Conservation (phyloP, 2,888 invertebrate genomes). For the Matsumyia berberina region DNA sequence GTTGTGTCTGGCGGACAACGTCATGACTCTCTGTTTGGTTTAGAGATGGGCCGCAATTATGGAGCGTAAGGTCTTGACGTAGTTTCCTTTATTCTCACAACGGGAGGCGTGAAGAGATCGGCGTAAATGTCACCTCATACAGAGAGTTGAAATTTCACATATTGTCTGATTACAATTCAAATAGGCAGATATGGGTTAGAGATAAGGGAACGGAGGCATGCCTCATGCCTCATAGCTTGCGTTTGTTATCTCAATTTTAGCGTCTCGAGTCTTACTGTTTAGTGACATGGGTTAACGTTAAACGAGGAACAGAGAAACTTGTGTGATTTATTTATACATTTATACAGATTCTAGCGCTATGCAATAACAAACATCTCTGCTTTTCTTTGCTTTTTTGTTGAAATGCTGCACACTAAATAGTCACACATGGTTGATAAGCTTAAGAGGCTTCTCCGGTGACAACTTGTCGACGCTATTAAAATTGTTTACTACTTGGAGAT, state of each 20-base stretch:
- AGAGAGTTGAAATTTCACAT: background rate
- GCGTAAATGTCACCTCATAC: constrained; percentile 37
- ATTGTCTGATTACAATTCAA: constrained; percentile 37
- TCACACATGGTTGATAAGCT: constrained; percentile 23
- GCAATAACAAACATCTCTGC: background rate
- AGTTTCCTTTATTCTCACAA: constrained; percentile 20
- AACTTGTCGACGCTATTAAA: constrained; percentile 25
- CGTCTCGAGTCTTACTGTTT: background rate
- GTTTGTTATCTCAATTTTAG: constrained; percentile 35
- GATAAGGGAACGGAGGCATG: constrained; percentile 29
- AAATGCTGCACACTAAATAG: background rate
- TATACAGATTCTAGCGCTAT: background rate
- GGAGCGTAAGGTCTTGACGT: constrained; percentile 52
- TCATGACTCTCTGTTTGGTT: constrained; percentile 50
- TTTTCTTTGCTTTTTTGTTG: background rate
- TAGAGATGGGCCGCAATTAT: constrained; percentile 34
- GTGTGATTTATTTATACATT: background rate
- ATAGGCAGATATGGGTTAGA: background rate
- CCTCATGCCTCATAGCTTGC: constrained; percentile 14
- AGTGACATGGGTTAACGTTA: background rate
- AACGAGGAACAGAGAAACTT: background rate
- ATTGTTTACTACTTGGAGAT: constrained; percentile 42
- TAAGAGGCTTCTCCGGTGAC: constrained; percentile 17
- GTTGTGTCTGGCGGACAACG: constrained; percentile 34
- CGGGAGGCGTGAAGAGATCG: constrained; percentile 19